Percentiles rank a stretch among this genome's conserved stretches.
Conservation (phyloP, 2,797 vertebrate genomes). For the Coilia nasus region DNA sequence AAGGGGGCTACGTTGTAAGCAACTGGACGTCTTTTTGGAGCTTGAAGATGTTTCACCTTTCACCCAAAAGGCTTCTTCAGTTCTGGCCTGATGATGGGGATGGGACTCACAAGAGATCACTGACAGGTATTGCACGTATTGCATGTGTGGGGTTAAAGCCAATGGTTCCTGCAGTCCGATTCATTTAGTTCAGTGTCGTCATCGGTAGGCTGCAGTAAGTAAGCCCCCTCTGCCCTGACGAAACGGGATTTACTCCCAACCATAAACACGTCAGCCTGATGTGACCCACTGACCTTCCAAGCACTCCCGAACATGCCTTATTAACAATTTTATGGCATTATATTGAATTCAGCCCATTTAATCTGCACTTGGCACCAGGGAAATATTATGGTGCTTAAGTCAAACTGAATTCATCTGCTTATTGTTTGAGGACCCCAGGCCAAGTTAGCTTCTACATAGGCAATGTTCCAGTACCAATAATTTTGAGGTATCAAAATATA, state of each 20-base stretch:
- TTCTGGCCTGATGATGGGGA: too few relatives aligned
- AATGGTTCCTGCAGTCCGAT: not conserved
- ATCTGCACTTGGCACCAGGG: constrained; percentile 46
- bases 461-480: constrained; percentile 42
- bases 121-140: not conserved
- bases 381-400: constrained; percentile 46
- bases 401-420: constrained; percentile 45
- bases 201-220: not conserved
- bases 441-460: constrained; percentile 34
- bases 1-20: too few relatives aligned
- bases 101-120: not conserved
- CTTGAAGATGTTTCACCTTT: too few relatives aligned
- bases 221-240: not conserved
- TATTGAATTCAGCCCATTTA: constrained; percentile 56
- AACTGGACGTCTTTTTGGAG: too few relatives aligned
- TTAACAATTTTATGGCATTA: constrained; percentile 56
- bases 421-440: constrained; percentile 42
- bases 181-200: not conserved
- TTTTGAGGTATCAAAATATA: constrained; percentile 37
- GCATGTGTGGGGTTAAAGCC: not conserved
- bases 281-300: constrained; percentile 39
- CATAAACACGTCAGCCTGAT: constrained; percentile 48
- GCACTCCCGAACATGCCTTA: constrained; percentile 37
- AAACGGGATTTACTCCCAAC: constrained; percentile 43
- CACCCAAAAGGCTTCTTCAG: too few relatives aligned